Evolutionary conservation across 2,797 vertebrate species (phyloP), one percentile per base, ranked within the genome.

Genomic region (Melanotaenia nigrans): DNA sequence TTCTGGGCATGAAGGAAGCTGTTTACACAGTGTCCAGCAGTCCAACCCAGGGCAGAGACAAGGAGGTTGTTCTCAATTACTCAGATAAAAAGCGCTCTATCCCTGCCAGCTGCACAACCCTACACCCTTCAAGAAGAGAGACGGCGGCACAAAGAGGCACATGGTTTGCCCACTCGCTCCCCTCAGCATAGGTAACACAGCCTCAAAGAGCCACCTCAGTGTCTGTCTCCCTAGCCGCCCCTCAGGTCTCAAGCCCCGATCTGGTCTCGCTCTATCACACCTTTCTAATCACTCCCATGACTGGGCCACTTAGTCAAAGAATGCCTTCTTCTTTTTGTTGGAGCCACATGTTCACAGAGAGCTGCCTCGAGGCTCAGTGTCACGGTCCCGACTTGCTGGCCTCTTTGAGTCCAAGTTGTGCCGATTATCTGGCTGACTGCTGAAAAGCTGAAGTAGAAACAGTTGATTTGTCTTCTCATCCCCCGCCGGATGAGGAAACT

Each of bases 31-130:
- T 55, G 83, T 85, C 79, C 58, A 51, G 78, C 53, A 16, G 81
- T 62, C 83, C 91, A 89, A 90, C 87, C 84, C 77, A 85, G 82
- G 83, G 83, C 85, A 75, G 78, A 75, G 80, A 76, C n/a, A 60
- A 68, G 88, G 70, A 4, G 77, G 91, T 94, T 93, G 87, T 86
- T 94, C 93, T 95, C 92, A 95, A 83, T 91, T 92, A 95, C 81
- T 72, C 78, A 14, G 32, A 90, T 87, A 68, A 90, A 92, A 89
- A 89, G 64, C 82, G 51, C 78, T 90, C 71, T 82, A 85, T 90
- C 77, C 78, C 67, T 33, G 47, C 79, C 69, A 72, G 82, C 79
- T 77, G 74, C 73, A 79, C 57, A 78, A 56, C 55, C 51, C 40
- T 13, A 18, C 61, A 60, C 79, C 62, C 67, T 73, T 83, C 68